These are phyloP conservation scores for Petrolisthes cinctipes DNA, from an alignment of 2,888 invertebrate species.

Conservation along the genomic window DNA sequence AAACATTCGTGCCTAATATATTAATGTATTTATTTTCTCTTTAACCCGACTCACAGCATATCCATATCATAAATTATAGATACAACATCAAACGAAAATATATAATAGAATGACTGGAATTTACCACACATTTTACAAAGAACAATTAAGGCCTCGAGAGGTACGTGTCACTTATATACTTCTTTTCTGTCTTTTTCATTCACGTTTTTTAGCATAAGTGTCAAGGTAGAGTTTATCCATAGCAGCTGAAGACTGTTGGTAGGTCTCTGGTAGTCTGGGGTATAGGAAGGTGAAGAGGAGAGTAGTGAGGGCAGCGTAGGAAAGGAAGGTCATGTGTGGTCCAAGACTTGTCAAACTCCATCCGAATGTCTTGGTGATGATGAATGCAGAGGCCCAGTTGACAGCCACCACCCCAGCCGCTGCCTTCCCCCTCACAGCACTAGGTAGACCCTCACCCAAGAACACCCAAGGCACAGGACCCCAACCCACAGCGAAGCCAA, in stretches of 20 bases:
- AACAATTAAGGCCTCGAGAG: no score
- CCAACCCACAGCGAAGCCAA: slow-evolving; percentile 49
- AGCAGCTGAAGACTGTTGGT: slow-evolving; percentile 12
- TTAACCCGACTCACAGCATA: no score
- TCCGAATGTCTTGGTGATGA: slow-evolving; percentile 51
- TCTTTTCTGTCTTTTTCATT: background rate
- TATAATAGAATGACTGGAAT: no score
- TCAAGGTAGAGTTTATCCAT: slow-evolving; percentile 42
- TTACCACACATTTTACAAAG: no score
- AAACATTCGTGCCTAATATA: no score
- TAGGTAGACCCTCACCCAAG: slow-evolving; percentile 59
- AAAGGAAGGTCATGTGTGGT: slow-evolving; percentile 32
- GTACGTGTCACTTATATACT: no score
- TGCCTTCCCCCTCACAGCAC: slow-evolving; percentile 48
- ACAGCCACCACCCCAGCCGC: slow-evolving; percentile 37
- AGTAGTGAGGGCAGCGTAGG: slow-evolving; percentile 39
- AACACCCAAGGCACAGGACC: slow-evolving; percentile 61
- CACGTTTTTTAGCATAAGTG: slow-evolving; percentile 10
- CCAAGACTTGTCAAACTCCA: slow-evolving; percentile 38
- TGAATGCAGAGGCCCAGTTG: slow-evolving; percentile 47
- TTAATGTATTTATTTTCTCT: no score
- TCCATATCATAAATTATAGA: no score
- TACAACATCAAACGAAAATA: no score
- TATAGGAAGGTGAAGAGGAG: background rate
- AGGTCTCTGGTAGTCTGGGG: slow-evolving; percentile 46